phyloP scores from a whole-genome alignment of 2,113 vertebrate species.

The Pachypanchax playfairii region DNA sequence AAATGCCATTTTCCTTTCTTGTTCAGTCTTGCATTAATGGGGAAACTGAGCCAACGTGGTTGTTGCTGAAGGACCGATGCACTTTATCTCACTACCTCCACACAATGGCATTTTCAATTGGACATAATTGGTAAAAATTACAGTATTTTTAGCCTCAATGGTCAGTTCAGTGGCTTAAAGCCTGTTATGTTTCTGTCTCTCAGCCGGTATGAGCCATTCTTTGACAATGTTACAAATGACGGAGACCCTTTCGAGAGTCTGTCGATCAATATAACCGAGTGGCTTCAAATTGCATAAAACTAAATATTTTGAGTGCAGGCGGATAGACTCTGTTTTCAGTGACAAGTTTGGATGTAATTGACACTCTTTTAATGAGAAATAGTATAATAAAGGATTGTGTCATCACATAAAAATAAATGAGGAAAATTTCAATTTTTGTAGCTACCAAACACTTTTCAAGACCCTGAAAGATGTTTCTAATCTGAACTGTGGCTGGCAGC shows the following conservation, averaged over 20 bases:
- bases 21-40: constrained; percentile 30
- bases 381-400: constrained; percentile 59
- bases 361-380: constrained; percentile 53
- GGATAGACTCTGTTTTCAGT: constrained; percentile 18
- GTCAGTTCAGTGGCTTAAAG: background rate
- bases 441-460: constrained; percentile 44
- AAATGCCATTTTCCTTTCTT: constrained; percentile 34
- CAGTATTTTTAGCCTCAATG: constrained; percentile 25
- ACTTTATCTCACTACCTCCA: constrained; percentile 28
- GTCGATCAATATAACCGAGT: background rate
- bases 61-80: constrained; percentile 21
- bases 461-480: constrained; percentile 40
- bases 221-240: background rate
- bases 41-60: constrained; percentile 30
- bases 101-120: constrained; percentile 11
- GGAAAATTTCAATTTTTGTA: constrained; percentile 45
- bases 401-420: constrained; percentile 49
- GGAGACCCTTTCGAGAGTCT: background rate
- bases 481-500: constrained; percentile 43
- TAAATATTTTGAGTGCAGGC: constrained; percentile 38
- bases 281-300: constrained; percentile 17
- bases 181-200: constrained; percentile 9
- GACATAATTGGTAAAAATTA: constrained; percentile 25
- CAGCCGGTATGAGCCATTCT: constrained; percentile 23
- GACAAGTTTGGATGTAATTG: constrained; percentile 42